These are phyloP conservation scores for Euthynnus affinis DNA, from an alignment of 2,797 vertebrate species.

Conservation along the genomic window DNA sequence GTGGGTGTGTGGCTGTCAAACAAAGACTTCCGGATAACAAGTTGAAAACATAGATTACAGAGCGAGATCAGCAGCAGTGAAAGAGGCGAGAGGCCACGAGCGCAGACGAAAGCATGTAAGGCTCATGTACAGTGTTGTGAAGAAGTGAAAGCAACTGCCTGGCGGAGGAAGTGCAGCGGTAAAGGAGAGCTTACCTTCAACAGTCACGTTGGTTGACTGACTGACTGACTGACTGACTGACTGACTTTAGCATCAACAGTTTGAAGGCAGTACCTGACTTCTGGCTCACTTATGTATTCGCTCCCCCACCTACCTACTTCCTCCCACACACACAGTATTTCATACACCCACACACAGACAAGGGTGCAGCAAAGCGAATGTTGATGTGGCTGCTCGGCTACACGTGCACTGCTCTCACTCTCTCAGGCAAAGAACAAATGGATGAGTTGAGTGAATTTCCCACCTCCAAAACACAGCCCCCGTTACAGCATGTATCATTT, in stretches of 20 bases:
- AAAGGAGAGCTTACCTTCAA: conserved; percentile 62
- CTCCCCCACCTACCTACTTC: conserved; percentile 68
- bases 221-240: conserved; percentile 58
- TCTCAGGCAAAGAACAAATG: conserved; percentile 58
- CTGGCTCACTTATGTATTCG: conserved; percentile 53
- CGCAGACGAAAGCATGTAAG: conserved; percentile 32
- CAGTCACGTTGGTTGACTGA: conserved; percentile 42
- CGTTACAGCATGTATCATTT: conserved; percentile 20
- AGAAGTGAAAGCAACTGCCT: conserved; percentile 56
- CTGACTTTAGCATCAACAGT: conserved; percentile 66
- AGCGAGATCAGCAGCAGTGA: conserved; percentile 49
- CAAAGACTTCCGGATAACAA: conserved; percentile 79
- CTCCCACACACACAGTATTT: conserved; percentile 74
- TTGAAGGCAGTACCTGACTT: conserved; percentile 70
- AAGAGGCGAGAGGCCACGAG: conserved; percentile 39
- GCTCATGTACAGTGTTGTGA: conserved; percentile 26
- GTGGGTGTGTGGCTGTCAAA: conserved; percentile 75
- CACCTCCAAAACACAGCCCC: conserved; percentile 44
- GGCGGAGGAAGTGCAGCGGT: conserved; percentile 64
- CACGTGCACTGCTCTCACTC: conserved; percentile 49
- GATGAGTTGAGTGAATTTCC: conserved; percentile 58
- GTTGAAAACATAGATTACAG: conserved; percentile 70
- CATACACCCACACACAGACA: conserved; percentile 73
- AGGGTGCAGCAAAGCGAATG: conserved; percentile 55
- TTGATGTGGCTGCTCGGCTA: conserved; percentile 49